A percentile compares a stretch with the other conserved stretches of the same genome.
These are phyloP conservation scores for Meteorus sp. DNA, from an alignment of 1,140 invertebrate species.

Conservation along the genomic window DNA sequence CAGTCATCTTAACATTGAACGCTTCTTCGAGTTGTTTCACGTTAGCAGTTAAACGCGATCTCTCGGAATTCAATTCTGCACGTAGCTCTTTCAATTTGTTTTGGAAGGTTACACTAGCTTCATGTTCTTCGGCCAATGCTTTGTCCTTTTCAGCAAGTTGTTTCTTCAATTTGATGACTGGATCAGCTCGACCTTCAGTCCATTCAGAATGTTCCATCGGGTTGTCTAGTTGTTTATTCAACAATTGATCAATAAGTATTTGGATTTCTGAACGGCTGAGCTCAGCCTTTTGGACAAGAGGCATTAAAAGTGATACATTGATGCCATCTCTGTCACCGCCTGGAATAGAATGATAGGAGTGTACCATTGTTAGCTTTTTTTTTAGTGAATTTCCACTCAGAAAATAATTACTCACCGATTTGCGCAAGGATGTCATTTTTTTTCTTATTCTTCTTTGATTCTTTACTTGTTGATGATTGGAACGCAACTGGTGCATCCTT, in stretches of 20 bases:
- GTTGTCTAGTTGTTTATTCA: constrained; percentile 84
- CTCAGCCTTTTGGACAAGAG: constrained; percentile 75
- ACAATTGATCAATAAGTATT: constrained; percentile 81
- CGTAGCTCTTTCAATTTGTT: constrained; percentile 78
- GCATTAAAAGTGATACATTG: constrained; percentile 70
- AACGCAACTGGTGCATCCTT: constrained; percentile 26
- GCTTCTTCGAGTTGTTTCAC: constrained; percentile 65
- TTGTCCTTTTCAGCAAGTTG: constrained; percentile 83
- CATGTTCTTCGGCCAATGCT: constrained; percentile 70
- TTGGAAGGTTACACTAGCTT: constrained; percentile 69
- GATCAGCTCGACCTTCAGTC: constrained; percentile 86
- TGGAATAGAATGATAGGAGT: constrained; percentile 38
- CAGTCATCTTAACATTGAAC: constrained; percentile 55
- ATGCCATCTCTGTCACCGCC: constrained; percentile 67
- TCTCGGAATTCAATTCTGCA: constrained; percentile 69
- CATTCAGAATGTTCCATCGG: constrained; percentile 76
- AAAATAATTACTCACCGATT: constrained; percentile 48
- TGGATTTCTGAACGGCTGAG: constrained; percentile 84
- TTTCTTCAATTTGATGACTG: constrained; percentile 80
- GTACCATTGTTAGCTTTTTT: constrained; percentile 21
- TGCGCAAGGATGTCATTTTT: constrained; percentile 60
- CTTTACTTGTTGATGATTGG: constrained; percentile 43
- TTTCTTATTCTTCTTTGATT: constrained; percentile 61
- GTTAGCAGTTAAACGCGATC: constrained; percentile 60
- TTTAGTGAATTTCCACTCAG: constrained; percentile 10